Evolutionary conservation across 2,888 invertebrate species (phyloP), one percentile per base, ranked within the genome.

Genomic region (Siphlonurus alternatus): DNA sequence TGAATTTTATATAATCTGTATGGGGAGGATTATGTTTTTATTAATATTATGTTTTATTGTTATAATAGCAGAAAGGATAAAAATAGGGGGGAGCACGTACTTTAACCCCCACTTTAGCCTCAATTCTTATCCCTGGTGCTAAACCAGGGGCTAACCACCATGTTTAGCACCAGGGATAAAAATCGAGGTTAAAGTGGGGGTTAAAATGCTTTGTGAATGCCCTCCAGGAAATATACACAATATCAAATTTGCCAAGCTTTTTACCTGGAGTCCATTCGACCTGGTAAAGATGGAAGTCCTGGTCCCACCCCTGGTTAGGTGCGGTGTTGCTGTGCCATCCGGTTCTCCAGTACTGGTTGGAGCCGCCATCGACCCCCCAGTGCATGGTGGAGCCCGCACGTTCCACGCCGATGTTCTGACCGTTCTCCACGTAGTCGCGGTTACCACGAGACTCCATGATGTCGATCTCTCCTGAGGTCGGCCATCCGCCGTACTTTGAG

Each of bases 391-490:
- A 71, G n/a, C 70, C 70, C 64, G 25, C 64, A 65, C 69, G 70
- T 38, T 71, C 69, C 10, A 61, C 59, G 7, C 71, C 71, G 64
- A 71, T 69, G 63, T 71, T 70, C 1, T 66, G 65, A 38, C 38
- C 38, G 38, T 38, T 38, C 7, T 7, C 7, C 64, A 66, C 68
- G 23, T 70, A 63, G 19, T 69, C 64, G n/a, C 65, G 56, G 64
- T 70, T 71, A 67, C 76, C 76, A 66, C 75, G 69, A 62, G 73
- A 70, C 67, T 77, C 76, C 70, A 75, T 71, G 23, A 78, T 72
- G 68, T 76, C 76, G 64, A 77, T 76, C 69, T 77, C 76, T 15
- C 76, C 77, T 59, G 74, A 75, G 2, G 71, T 68, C 2, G 76
- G 76, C 76, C 76, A 77, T 1, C 66, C 67, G 7, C 76, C 76